A percentile compares a stretch with the other conserved stretches of the same genome.
Conservation (phyloP, 2,888 invertebrate species). For the Polietes domitor region DNA sequence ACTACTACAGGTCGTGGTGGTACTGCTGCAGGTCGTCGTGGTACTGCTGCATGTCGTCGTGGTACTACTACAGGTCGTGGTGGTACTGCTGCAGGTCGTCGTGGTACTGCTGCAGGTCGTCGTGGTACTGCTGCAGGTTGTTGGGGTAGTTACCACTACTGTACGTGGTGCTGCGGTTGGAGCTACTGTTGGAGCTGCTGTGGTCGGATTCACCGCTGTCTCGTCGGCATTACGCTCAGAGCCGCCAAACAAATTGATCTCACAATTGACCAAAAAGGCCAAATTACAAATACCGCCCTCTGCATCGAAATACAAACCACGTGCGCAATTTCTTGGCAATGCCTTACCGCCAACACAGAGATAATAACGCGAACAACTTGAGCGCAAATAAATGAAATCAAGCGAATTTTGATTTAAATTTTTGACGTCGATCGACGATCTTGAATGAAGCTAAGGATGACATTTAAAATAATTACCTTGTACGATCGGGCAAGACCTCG, state of each 20-base stretch:
- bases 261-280: conserved; percentile 58
- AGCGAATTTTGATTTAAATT: too few relatives aligned
- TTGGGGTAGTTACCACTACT: not conserved
- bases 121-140: not conserved
- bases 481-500: conserved; percentile 46
- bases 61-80: conserved; percentile 17
- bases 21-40: not conserved
- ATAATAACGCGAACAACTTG: conserved; percentile 57
- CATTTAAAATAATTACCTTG: too few relatives aligned
- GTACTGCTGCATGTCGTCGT: not conserved
- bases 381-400: too few relatives aligned
- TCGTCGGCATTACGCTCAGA: not conserved
- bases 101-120: not conserved
- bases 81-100: not conserved
- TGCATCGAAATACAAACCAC: conserved; percentile 54
- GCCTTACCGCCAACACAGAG: conserved; percentile 49
- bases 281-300: conserved; percentile 45
- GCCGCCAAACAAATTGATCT: conserved; percentile 39
- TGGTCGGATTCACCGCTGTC: not conserved
- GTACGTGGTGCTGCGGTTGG: not conserved
- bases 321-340: conserved; percentile 42
- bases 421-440: too few relatives aligned
- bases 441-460: too few relatives aligned
- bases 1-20: not conserved
- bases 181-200: not conserved